phyloP scores from a whole-genome alignment of 2,888 invertebrate genomes.

The Ormyrus nitidulus region DNA sequence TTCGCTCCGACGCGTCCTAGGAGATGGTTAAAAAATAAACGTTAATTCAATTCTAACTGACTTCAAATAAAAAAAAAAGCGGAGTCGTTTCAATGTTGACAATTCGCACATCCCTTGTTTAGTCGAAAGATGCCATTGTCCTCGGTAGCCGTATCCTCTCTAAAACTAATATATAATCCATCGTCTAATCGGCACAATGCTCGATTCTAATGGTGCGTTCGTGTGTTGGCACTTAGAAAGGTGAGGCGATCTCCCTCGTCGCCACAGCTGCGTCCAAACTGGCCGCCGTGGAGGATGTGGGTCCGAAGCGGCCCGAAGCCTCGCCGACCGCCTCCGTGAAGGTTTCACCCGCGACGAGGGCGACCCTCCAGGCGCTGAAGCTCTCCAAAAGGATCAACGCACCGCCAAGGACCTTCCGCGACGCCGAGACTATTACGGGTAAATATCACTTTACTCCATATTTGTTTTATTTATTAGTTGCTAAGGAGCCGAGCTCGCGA shows the following conservation, averaged over 20 bases:
- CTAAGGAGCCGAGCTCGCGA: background rate
- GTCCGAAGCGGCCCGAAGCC: slow-evolving; percentile 81
- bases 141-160: too few relatives aligned
- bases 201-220: slow-evolving; percentile 2
- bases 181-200: background rate
- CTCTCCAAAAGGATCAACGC: slow-evolving; percentile 63
- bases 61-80: background rate
- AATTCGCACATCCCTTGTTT: too few relatives aligned
- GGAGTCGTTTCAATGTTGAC: background rate
- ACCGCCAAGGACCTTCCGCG: slow-evolving; percentile 74
- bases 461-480: background rate
- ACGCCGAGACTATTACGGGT: slow-evolving; percentile 86
- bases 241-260: slow-evolving; percentile 75
- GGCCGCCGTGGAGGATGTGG: slow-evolving; percentile 88
- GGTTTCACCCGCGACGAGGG: slow-evolving; percentile 72
- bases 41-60: background rate
- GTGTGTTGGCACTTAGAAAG: slow-evolving; percentile 65
- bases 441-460: slow-evolving; percentile 62
- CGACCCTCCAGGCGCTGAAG: slow-evolving; percentile 67
- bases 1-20: too few relatives aligned
- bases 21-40: background rate
- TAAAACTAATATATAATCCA: too few relatives aligned
- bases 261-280: slow-evolving; percentile 81
- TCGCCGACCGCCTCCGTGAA: slow-evolving; percentile 69
- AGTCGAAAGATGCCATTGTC: too few relatives aligned